Evolutionary conservation across 2,888 invertebrate species (phyloP).

Genomic region (Pachliopta kotzebuea): DNA sequence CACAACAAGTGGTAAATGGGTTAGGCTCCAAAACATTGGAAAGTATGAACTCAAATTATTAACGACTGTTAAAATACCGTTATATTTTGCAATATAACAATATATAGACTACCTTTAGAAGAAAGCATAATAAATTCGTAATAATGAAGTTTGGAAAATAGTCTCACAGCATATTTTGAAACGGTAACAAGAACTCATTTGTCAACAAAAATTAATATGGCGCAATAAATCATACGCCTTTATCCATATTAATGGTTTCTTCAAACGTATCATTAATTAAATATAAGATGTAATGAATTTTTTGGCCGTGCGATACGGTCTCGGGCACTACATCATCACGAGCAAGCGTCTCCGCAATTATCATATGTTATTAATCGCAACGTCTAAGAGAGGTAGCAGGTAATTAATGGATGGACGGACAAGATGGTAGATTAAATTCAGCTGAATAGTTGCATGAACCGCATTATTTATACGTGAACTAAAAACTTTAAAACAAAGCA

Average conservation of each 20-base stretch:
- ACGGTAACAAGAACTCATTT: constrained; percentile 39
- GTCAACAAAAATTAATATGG: constrained; percentile 40
- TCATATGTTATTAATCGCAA: constrained; percentile 73
- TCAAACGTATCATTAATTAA: constrained; percentile 42
- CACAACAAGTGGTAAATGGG: too few relatives aligned
- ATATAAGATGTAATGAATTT: constrained; percentile 25
- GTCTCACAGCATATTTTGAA: too few relatives aligned
- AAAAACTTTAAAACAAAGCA: too few relatives aligned
- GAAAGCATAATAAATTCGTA: too few relatives aligned
- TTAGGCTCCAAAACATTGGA: too few relatives aligned
- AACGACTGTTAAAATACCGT: too few relatives aligned
- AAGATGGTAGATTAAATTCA: not conserved
- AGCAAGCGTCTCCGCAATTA: constrained; percentile 57
- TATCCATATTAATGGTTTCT: constrained; percentile 59
- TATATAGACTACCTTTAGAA: too few relatives aligned
- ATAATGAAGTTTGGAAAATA: too few relatives aligned
- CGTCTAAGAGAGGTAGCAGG: constrained; percentile 44
- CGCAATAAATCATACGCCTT: constrained; percentile 44
- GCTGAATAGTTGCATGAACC: too few relatives aligned
- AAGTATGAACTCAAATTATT: too few relatives aligned
- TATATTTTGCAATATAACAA: too few relatives aligned
- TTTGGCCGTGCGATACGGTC: constrained; percentile 48
- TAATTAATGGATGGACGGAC: constrained; percentile 14
- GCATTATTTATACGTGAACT: too few relatives aligned
- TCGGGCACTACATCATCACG: constrained; percentile 55